These are phyloP conservation scores for Eustalomyia histrio DNA, from an alignment of 2,888 invertebrate genomes.

Conservation along the genomic window DNA sequence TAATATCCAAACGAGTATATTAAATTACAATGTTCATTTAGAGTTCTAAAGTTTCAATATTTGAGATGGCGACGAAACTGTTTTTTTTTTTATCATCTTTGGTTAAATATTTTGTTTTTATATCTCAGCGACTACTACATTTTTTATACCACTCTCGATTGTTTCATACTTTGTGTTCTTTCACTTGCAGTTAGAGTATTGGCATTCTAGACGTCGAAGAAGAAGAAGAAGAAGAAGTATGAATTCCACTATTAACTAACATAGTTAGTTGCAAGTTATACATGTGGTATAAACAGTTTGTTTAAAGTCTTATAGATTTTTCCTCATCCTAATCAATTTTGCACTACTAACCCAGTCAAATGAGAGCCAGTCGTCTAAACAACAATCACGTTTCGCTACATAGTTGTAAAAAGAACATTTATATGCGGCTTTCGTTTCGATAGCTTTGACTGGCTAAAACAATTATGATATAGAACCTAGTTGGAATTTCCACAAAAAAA, in stretches of 20 bases:
- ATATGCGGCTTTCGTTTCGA: conserved; percentile 12
- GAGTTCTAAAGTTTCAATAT: conserved; percentile 31
- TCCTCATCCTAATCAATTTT: conserved; percentile 52
- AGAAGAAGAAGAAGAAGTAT: background rate
- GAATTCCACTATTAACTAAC: background rate
- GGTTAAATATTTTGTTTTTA: background rate
- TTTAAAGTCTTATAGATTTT: conserved; percentile 27
- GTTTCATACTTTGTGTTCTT: conserved; percentile 23
- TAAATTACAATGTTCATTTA: conserved; percentile 42
- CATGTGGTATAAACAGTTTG: conserved; percentile 29
- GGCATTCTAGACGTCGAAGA: background rate
- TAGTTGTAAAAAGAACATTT: background rate
- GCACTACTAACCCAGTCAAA: conserved; percentile 60
- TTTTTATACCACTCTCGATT: conserved; percentile 51
- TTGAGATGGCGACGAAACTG: background rate
- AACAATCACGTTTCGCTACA: conserved; percentile 28
- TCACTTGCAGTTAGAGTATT: conserved; percentile 13
- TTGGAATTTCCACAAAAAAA: conserved; percentile 46
- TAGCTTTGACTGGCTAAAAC: conserved; percentile 11
- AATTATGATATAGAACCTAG: conserved; percentile 31
- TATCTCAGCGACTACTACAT: conserved; percentile 5
- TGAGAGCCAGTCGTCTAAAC: conserved; percentile 42
- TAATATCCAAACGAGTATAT: conserved; percentile 47
- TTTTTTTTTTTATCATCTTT: background rate
- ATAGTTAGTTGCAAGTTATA: background rate